Evolutionary conservation across 2,888 invertebrate species (phyloP).

Genomic region (Clostera curtula): DNA sequence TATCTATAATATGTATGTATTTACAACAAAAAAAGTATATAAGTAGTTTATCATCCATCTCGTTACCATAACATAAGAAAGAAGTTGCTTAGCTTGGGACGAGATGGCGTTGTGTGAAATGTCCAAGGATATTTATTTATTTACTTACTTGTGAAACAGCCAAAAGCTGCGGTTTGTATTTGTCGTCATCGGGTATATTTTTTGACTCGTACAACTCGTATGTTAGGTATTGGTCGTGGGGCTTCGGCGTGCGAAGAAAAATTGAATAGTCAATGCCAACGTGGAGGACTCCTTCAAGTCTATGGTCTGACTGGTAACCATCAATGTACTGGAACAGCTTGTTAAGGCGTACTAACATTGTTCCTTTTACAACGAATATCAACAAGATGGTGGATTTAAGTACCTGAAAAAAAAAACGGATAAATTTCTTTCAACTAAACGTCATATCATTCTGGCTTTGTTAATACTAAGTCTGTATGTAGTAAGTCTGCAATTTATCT

Average conservation of each 20-base stretch:
- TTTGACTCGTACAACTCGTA: slow-evolving; percentile 58
- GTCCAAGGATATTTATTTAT: too few species aligned
- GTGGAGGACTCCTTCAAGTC: slow-evolving; percentile 48
- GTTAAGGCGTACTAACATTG: slow-evolving; percentile 43
- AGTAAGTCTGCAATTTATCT: too few species aligned
- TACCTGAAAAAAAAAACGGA: slow-evolving; percentile 26
- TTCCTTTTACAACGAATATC: slow-evolving; percentile 15
- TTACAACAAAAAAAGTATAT: too few species aligned
- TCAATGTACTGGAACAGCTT: slow-evolving; percentile 55
- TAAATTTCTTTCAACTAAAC: not conserved
- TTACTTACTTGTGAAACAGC: slow-evolving; percentile 56
- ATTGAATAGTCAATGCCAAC: slow-evolving; percentile 55
- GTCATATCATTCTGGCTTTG: too few species aligned
- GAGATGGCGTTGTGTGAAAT: too few species aligned
- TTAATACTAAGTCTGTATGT: too few species aligned
- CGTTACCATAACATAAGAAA: too few species aligned
- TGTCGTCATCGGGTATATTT: slow-evolving; percentile 32
- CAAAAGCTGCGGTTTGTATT: slow-evolving; percentile 39
- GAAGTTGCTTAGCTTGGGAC: too few species aligned
- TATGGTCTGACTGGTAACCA: slow-evolving; percentile 45
- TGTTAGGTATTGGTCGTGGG: slow-evolving; percentile 44
- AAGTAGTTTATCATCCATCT: too few species aligned
- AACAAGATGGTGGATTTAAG: slow-evolving; percentile 15
- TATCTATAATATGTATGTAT: too few species aligned
- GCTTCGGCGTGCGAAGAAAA: slow-evolving; percentile 39